Conservation (phyloP, 2,888 invertebrate genomes). For the Digitonthophagus gazella region DNA sequence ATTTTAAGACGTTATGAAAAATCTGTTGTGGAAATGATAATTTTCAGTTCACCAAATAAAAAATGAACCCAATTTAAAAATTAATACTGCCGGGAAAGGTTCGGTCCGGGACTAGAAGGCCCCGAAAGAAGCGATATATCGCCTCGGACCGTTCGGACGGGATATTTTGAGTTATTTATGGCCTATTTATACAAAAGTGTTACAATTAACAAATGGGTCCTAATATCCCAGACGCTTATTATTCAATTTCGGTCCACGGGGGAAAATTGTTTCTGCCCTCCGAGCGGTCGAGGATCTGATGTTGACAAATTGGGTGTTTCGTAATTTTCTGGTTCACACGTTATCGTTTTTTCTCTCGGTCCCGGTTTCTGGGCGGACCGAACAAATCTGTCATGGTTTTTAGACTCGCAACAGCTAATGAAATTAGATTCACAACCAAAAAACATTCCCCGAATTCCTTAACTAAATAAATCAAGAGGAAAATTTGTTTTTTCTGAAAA, state of each 20-base stretch:
- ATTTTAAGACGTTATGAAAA: too few species aligned
- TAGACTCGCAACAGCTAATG: too few species aligned
- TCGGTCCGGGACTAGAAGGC: slow-evolving; percentile 8
- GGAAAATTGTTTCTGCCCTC: slow-evolving; percentile 33
- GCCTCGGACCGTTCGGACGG: slow-evolving; percentile 18
- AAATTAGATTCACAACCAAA: too few species aligned
- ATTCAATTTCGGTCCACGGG: slow-evolving; percentile 25
- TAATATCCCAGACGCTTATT: slow-evolving; percentile 29
- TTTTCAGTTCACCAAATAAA: too few species aligned
- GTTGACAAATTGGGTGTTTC: slow-evolving; percentile 36
- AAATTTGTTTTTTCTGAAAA: too few species aligned
- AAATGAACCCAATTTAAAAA: neutral
- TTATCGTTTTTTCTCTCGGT: slow-evolving; percentile 22
- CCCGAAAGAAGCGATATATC: neutral
- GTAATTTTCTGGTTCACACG: slow-evolving; percentile 36
- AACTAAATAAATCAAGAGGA: neutral
- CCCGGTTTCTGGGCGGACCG: too few species aligned
- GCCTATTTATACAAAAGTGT: slow-evolving; percentile 37
- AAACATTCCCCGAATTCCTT: neutral
- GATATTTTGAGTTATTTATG: slow-evolving; percentile 35
- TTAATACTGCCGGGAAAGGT: neutral
- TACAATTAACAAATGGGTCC: slow-evolving; percentile 38
- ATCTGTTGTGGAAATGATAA: too few species aligned
- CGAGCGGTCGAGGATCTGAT: slow-evolving; percentile 26
- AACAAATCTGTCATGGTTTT: too few species aligned